phyloP scores from a whole-genome alignment of 2,888 invertebrate genomes.

The Polia nebulosa region DNA sequence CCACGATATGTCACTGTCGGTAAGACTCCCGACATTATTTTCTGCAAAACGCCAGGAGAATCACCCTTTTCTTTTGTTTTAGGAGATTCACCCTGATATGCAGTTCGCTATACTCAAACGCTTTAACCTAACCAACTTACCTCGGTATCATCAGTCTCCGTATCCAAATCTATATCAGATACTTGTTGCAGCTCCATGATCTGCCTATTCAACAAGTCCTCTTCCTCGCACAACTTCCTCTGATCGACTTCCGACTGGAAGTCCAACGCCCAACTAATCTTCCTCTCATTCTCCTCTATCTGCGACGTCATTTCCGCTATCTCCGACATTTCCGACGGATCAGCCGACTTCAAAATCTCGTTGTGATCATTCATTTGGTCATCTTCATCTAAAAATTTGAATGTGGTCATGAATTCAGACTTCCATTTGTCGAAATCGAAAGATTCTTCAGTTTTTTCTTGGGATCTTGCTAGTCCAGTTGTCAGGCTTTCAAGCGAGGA shows the following conservation, averaged over 20 bases:
- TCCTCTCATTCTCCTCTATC: constrained; percentile 90
- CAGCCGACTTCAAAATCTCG: constrained; percentile 84
- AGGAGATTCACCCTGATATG: no score
- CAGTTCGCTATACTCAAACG: no score
- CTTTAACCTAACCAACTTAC: constrained; percentile 76
- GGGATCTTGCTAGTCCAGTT: constrained; percentile 83
- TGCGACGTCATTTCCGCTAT: constrained; percentile 89
- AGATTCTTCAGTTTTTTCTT: constrained; percentile 84
- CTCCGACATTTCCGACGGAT: constrained; percentile 88
- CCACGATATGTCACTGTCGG: no score
- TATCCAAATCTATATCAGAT: constrained; percentile 94
- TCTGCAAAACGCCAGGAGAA: no score
- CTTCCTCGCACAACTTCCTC: constrained; percentile 94
- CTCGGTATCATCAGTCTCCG: constrained; percentile 95
- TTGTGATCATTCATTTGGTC: constrained; percentile 84
- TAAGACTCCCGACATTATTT: no score
- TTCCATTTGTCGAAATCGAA: constrained; percentile 89
- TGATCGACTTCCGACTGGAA: constrained; percentile 94
- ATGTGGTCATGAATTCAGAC: constrained; percentile 83
- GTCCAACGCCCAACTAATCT: constrained; percentile 92
- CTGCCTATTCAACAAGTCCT: constrained; percentile 94
- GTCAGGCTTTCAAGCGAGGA: constrained; percentile 87
- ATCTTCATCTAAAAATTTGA: constrained; percentile 86
- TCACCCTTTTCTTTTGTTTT: no score
- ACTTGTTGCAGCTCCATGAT: constrained; percentile 94